These are phyloP conservation scores for Terrapene triunguis DNA, from an alignment of 2,113 vertebrate genomes.

Conservation along the genomic window DNA sequence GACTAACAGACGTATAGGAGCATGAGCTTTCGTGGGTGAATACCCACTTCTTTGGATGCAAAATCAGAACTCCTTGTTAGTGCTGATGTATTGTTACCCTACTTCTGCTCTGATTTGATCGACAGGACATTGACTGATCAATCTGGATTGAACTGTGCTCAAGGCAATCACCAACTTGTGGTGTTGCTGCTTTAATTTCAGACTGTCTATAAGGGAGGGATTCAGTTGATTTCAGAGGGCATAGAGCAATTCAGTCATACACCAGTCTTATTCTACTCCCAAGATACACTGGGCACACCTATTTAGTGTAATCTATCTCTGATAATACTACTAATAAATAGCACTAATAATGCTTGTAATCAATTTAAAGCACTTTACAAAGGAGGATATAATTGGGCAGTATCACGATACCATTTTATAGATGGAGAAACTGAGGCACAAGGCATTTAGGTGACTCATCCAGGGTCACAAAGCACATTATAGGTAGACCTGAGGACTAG, in stretches of 20 bases:
- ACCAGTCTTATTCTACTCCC: constrained; percentile 24
- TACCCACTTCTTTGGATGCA: background rate
- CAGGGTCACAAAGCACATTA: constrained; percentile 1
- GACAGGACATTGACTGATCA: constrained; percentile 37
- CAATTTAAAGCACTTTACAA: background rate
- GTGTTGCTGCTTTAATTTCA: constrained; percentile 4
- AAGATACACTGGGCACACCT: constrained; percentile 2
- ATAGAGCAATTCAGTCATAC: constrained; percentile 18
- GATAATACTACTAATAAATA: background rate
- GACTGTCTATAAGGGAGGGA: background rate
- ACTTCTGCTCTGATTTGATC: constrained; percentile 27
- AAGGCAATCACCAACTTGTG: background rate
- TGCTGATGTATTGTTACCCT: background rate
- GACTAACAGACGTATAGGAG: too few relatives aligned
- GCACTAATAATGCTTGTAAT: background rate
- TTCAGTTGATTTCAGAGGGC: background rate
- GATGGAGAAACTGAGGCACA: background rate
- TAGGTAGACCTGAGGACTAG: background rate
- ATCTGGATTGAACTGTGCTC: background rate
- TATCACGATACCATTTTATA: background rate
- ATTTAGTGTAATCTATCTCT: constrained; percentile 5
- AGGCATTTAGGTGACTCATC: constrained; percentile 28
- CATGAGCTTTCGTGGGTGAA: too few relatives aligned
- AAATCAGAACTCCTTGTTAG: constrained; percentile 17
- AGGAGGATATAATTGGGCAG: background rate